A percentile compares a stretch with the other conserved stretches of the same genome.
Evolutionary conservation across 2,113 vertebrate genomes (phyloP).

Genomic region (Theristicus caerulescens): DNA sequence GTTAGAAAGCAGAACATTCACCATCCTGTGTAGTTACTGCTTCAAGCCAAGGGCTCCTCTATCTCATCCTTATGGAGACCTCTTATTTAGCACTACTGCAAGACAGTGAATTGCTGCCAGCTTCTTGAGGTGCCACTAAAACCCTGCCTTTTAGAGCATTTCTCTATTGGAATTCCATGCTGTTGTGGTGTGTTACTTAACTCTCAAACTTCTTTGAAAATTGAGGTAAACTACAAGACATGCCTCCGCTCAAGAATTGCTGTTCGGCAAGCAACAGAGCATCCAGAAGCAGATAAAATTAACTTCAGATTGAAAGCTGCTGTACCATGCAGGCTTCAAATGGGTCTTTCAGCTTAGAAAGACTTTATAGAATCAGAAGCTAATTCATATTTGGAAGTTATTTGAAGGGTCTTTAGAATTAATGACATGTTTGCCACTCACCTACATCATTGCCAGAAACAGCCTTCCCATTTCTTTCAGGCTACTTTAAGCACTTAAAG

Average conservation of each 20-base stretch:
- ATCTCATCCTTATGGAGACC: neutral
- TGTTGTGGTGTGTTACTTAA: neutral
- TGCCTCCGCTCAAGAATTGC: neutral
- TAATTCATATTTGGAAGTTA: slow-evolving; percentile 10
- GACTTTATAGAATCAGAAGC: neutral
- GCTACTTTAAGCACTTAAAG: neutral
- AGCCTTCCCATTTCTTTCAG: neutral
- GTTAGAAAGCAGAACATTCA: neutral
- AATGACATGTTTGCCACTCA: neutral
- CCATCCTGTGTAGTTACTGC: neutral
- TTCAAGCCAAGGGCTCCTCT: neutral
- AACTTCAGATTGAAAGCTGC: neutral
- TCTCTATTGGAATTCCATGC: neutral
- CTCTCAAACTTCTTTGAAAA: neutral
- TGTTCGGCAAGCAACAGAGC: neutral
- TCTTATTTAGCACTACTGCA: neutral
- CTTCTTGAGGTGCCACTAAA: neutral
- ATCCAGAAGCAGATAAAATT: neutral
- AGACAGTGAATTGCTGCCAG: neutral
- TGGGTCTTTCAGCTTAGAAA: neutral
- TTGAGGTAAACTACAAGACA: neutral
- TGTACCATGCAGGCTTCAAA: neutral
- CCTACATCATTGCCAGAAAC: neutral
- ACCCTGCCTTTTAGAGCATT: neutral
- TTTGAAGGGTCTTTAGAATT: neutral